phyloP scores from a whole-genome alignment of 1,140 invertebrate species.

The Anastrepha obliqua region DNA sequence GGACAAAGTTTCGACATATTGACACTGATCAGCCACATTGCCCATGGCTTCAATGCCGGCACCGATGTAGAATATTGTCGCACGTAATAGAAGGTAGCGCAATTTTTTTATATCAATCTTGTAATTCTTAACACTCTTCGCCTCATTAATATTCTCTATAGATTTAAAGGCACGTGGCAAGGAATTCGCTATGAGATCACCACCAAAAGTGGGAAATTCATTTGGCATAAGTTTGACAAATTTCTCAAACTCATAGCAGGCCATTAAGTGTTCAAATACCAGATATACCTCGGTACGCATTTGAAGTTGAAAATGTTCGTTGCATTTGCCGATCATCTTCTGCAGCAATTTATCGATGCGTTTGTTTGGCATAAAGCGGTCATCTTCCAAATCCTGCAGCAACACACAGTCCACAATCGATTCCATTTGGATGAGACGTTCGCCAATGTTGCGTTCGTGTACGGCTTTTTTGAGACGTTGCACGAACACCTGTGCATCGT shows the following conservation, averaged over 20 bases:
- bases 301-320: constrained; percentile 22
- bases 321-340: constrained; percentile 12
- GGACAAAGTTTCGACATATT: constrained; percentile 64
- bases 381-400: constrained; percentile 65
- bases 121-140: constrained; percentile 58
- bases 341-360: constrained; percentile 38
- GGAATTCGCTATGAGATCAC: constrained; percentile 62
- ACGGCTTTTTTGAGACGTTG: constrained; percentile 64
- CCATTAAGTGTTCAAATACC: constrained; percentile 69
- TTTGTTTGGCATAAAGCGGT: constrained; percentile 57
- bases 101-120: constrained; percentile 59
- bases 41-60: constrained; percentile 67
- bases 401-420: constrained; percentile 70
- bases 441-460: constrained; percentile 64
- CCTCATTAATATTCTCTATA: constrained; percentile 59
- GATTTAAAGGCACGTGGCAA: constrained; percentile 61
- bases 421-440: constrained; percentile 68
- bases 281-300: constrained; percentile 63
- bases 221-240: constrained; percentile 68
- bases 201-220: constrained; percentile 66
- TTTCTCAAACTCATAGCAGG: constrained; percentile 68
- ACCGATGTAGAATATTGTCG: constrained; percentile 63
- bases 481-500: constrained; percentile 67
- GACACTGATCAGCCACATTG: constrained; percentile 65
- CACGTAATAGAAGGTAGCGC: not conserved